Percentiles rank a stretch among this genome's conserved stretches.
phyloP scores from a whole-genome alignment of 30 jellyfish, hydroid and myxozoan species.

The Hydractinia echinata region DNA sequence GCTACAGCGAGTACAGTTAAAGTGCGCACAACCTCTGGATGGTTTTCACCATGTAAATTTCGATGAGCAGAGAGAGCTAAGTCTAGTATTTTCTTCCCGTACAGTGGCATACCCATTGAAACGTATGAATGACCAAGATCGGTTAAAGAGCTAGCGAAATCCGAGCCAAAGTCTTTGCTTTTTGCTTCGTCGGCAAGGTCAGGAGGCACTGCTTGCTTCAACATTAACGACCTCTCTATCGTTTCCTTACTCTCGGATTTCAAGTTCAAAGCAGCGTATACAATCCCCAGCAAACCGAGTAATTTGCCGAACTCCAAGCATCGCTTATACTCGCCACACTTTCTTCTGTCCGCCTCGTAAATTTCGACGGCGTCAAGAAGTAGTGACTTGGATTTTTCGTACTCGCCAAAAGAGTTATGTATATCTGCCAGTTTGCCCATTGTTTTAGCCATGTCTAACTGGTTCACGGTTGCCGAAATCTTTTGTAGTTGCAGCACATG shows the following conservation, averaged over 20 bases:
- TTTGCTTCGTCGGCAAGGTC: conserved; percentile 83
- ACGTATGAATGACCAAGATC: conserved; percentile 96
- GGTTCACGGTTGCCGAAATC: conserved; percentile 10
- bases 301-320: conserved; percentile 81
- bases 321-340: conserved; percentile 83
- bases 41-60: conserved; percentile 91
- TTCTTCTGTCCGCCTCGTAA: conserved; percentile 77
- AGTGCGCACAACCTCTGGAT: conserved; percentile 97
- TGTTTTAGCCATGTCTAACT: conserved; percentile 60
- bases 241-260: conserved; percentile 72
- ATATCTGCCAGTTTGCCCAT: conserved; percentile 65
- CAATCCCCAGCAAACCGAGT: conserved; percentile 75
- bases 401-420: conserved; percentile 43
- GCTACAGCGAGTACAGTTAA: conserved; percentile 80
- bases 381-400: conserved; percentile 36
- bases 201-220: conserved; percentile 94
- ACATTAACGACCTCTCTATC: conserved; percentile 87
- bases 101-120: conserved; percentile 87
- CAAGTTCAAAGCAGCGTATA: conserved; percentile 66
- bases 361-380: conserved; percentile 73
- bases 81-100: conserved; percentile 84
- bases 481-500: conserved; percentile 45
- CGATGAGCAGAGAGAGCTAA: conserved; percentile 85
- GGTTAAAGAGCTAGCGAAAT: conserved; percentile 85
- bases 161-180: conserved; percentile 91